Evolutionary conservation across 2,888 invertebrate genomes (phyloP).

Genomic region (Amblyjoppa fuscipennis): DNA sequence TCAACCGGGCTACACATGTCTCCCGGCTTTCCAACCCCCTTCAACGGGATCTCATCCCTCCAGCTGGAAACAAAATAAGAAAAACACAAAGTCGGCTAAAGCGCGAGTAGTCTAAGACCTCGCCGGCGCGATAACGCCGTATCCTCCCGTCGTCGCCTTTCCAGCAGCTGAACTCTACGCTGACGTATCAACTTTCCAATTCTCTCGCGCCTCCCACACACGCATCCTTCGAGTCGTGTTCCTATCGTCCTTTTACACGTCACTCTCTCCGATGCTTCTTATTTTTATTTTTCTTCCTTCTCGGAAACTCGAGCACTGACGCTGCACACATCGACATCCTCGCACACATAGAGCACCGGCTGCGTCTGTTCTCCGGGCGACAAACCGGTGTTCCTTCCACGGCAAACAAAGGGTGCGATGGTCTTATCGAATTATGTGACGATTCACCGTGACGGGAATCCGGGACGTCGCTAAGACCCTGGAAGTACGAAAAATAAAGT

Average conservation of each 20-base stretch:
- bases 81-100: background rate
- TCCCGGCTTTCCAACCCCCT: background rate
- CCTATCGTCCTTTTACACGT: constrained; percentile 14
- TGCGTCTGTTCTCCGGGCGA: background rate
- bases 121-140: constrained; percentile 22
- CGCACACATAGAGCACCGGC: background rate
- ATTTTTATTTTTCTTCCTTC: constrained; percentile 44
- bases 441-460: constrained; percentile 51
- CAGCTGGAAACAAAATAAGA: background rate
- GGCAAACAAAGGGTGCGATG: constrained; percentile 42
- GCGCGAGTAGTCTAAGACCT: background rate
- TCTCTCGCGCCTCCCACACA: constrained; percentile 38
- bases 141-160: constrained; percentile 18
- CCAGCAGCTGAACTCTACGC: constrained; percentile 37
- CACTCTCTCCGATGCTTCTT: constrained; percentile 3
- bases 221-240: constrained; percentile 15
- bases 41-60: constrained; percentile 12
- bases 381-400: constrained; percentile 1
- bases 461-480: constrained; percentile 1
- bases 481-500: constrained; percentile 21
- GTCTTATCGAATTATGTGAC: constrained; percentile 55
- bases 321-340: background rate
- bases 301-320: constrained; percentile 26
- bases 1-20: constrained; percentile 29
- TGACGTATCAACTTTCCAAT: constrained; percentile 57